A percentile compares a stretch with the other conserved stretches of the same genome.
Conservation (phyloP, 2,888 invertebrate species). For the Dioctria linearis region DNA sequence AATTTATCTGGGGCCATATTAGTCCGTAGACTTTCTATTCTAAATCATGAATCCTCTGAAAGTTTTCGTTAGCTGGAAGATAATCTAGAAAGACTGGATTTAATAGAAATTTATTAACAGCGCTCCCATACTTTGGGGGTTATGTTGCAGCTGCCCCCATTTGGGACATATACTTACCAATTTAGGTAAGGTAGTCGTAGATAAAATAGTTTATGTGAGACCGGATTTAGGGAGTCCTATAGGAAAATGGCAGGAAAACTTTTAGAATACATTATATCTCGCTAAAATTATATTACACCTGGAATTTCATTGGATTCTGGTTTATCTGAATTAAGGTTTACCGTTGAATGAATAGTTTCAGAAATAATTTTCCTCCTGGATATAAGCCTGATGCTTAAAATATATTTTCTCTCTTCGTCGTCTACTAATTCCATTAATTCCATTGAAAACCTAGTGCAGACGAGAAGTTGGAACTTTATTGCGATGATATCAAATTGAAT, state of each 20-base stretch:
- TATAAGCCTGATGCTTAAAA: not conserved
- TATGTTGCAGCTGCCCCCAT: not conserved
- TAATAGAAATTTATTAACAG: conserved; percentile 46
- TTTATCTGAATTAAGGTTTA: conserved; percentile 11
- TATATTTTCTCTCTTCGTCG: no score
- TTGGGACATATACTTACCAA: no score
- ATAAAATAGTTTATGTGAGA: conserved; percentile 36
- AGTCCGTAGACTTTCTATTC: not conserved
- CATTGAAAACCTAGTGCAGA: no score
- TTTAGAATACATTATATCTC: conserved; percentile 33
- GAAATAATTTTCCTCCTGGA: not conserved
- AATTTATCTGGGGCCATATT: no score
- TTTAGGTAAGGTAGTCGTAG: not conserved
- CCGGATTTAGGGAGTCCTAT: not conserved
- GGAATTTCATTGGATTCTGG: not conserved
- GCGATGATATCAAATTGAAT: no score
- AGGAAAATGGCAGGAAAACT: conserved; percentile 23
- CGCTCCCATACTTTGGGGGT: not conserved
- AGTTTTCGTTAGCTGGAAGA: conserved; percentile 16
- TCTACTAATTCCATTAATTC: no score
- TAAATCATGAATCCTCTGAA: conserved; percentile 25
- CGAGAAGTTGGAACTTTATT: no score
- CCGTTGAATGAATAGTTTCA: conserved; percentile 30
- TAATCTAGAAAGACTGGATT: conserved; percentile 23
- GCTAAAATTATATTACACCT: not conserved